Conservation (phyloP, 2,888 invertebrate genomes). For the Eugnorisma glareosa region DNA sequence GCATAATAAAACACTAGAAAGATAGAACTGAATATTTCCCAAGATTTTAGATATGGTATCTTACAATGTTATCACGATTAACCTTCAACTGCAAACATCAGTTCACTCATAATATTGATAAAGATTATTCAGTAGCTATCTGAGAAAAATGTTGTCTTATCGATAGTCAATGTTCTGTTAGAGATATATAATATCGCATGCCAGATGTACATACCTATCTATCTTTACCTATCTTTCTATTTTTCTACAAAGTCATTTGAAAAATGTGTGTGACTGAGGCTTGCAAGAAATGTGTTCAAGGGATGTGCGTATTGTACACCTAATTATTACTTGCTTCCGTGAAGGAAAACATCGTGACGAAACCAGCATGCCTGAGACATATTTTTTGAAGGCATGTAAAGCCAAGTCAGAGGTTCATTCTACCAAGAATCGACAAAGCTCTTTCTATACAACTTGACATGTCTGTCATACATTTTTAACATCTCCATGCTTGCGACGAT, state of each 20-base stretch:
- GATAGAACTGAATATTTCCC: neutral
- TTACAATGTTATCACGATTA: neutral
- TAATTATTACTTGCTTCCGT: too few species aligned
- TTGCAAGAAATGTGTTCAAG: neutral
- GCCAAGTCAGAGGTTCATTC: too few species aligned
- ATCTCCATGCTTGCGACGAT: too few species aligned
- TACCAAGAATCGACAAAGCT: too few species aligned
- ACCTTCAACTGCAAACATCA: constrained; percentile 14
- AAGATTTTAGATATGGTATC: constrained; percentile 6
- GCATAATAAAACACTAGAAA: neutral
- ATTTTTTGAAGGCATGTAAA: too few species aligned
- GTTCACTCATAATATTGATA: neutral
- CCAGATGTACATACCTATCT: neutral
- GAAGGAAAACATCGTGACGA: too few species aligned
- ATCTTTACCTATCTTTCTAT: too few species aligned
- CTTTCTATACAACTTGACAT: too few species aligned
- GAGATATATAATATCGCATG: constrained; percentile 1
- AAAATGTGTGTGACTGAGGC: neutral
- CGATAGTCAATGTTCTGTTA: neutral
- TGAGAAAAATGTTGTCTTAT: neutral
- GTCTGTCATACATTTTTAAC: too few species aligned
- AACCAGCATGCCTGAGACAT: too few species aligned
- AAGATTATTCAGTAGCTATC: neutral
- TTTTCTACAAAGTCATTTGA: too few species aligned
- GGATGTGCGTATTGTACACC: neutral